Base-by-base conservation (phyloP, 2,113 vertebrate species). In the Gallinago jamesoni region DNA sequence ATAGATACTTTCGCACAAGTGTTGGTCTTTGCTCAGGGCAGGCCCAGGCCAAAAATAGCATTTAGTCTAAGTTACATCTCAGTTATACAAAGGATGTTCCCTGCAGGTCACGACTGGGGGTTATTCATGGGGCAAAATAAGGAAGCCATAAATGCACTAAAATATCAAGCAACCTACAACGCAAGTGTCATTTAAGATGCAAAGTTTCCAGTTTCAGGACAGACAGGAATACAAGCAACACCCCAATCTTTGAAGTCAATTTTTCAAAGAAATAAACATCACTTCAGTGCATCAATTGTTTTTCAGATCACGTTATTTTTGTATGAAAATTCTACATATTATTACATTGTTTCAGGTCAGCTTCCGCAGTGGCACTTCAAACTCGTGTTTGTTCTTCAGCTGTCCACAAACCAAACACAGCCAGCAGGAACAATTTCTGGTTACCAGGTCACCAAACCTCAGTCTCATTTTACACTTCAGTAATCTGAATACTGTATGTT, bases 381-480 rank as follows among this genome's bases (percentile, higher is more conserved):
- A 81, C 74, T 57, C 21, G 0, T 79, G 31, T 90, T 92, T 90
- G 68, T 67, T 94, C 91, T 95, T 75, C 72, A 66, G 77, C 72
- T 94, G 79, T 66, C 81, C 85, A 87, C 82, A 84, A 60, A 89
- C 93, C 79, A 84, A 64, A 89, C 91, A 83, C 23, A 47, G 57
- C 41, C 63, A 66, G 64, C 70, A 43, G 45, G 78, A 94, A 85
- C 92, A 90, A 92, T 50, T 93, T 89, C 95, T 94, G 77, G 89
- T 93, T 94, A 96, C 73, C 89, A 91, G 93, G 93, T 95, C 93
- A 94, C 85, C 89, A 95, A 94, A 92, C 80, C 89, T 84, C 37
- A 62, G 80, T 68, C 94, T 96, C 89, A 76, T 97, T 95, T 94
- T 94, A 95, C 90, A 93, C 96, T 73, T 93, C 92, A 93, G 89